Percentiles rank a stretch among this genome's conserved stretches.
phyloP scores from a whole-genome alignment of 1,140 invertebrate species.

The Aphis gossypii region DNA sequence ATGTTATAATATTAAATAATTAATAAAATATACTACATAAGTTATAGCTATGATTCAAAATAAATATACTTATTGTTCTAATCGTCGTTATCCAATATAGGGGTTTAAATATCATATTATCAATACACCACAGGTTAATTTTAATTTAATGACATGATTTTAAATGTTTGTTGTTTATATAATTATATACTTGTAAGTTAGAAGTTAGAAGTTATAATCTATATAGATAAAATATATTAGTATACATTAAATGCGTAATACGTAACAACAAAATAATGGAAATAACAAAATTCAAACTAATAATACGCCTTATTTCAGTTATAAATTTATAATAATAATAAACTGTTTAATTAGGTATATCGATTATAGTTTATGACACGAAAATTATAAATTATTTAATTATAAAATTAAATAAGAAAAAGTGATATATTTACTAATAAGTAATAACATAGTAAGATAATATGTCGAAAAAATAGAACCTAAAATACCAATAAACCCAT shows the following conservation, averaged over 20 bases:
- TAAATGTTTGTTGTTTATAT: not conserved
- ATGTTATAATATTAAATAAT: not conserved
- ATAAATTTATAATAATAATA: not conserved
- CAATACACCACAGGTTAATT: not conserved
- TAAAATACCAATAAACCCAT: not conserved
- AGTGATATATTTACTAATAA: not conserved
- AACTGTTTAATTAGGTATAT: not conserved
- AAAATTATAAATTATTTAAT: not conserved
- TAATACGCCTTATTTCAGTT: not conserved
- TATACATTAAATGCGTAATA: not conserved
- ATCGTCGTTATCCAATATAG: not conserved
- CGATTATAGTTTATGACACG: not conserved
- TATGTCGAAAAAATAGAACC: not conserved
- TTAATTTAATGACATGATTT: not conserved
- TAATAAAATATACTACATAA: no score
- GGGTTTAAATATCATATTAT: not conserved
- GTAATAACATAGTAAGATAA: not conserved
- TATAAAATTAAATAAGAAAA: not conserved
- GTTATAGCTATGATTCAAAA: not conserved
- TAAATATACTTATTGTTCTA: not conserved
- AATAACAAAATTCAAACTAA: not conserved
- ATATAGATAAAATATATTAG: not conserved
- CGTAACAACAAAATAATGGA: no score
- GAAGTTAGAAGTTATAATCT: not conserved
- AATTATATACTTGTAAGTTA: not conserved